These are phyloP conservation scores for Suncus etruscus DNA, from an alignment of 2,113 vertebrate species.

Conservation along the genomic window DNA sequence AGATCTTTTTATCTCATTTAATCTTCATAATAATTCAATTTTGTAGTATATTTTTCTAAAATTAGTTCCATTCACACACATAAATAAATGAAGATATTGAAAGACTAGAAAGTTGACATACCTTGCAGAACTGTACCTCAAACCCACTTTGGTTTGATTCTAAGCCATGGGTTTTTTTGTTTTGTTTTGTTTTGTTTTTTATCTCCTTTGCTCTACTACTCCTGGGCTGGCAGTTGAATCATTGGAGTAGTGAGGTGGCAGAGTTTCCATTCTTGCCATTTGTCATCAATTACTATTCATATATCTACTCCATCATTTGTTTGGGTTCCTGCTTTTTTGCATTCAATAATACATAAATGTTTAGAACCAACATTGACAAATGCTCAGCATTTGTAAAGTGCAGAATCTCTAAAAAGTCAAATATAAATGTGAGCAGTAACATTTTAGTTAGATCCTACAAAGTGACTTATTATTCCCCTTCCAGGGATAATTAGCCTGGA, in stretches of 20 bases:
- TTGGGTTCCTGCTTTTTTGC: background rate
- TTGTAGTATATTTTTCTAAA: background rate
- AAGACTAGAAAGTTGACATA: background rate
- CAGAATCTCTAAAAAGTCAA: background rate
- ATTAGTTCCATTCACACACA: background rate
- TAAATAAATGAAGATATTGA: constrained; percentile 25
- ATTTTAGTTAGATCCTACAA: background rate
- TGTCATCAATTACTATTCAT: background rate
- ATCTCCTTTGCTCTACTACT: background rate
- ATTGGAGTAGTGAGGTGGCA: background rate
- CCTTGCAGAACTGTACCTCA: background rate
- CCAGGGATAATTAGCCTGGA: background rate
- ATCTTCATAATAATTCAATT: background rate
- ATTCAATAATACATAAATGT: background rate
- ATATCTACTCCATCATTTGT: background rate
- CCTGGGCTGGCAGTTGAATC: background rate
- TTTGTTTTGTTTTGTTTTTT: no score
- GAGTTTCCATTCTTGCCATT: background rate
- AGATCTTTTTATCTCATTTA: background rate
- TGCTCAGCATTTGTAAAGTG: no score
- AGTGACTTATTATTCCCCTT: background rate
- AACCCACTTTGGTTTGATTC: background rate
- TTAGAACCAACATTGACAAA: background rate
- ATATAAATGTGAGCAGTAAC: constrained; percentile 22
- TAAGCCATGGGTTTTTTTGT: background rate